A percentile compares a stretch with the other conserved stretches of the same genome.
Conservation (phyloP, 2,113 vertebrate genomes). For the Neomonachus schauinslandi region DNA sequence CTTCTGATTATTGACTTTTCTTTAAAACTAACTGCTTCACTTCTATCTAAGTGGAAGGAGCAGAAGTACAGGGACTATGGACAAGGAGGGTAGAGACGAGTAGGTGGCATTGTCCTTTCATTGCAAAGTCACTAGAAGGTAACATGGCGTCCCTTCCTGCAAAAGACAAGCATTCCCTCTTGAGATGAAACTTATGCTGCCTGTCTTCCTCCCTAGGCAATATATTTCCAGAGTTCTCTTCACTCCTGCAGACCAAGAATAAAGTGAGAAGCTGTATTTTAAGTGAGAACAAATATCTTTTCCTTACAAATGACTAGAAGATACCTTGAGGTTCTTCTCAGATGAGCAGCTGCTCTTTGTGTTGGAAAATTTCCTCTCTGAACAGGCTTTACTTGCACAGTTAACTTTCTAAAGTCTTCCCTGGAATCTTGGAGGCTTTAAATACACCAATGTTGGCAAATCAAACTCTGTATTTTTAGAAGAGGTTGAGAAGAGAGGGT, state of each 20-base stretch:
- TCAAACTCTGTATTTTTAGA: conserved; percentile 86
- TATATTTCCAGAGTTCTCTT: conserved; percentile 35
- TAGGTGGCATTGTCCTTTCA: background rate
- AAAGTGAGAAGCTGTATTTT: conserved; percentile 57
- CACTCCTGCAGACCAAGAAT: conserved; percentile 2
- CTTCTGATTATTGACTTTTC: background rate
- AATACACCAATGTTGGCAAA: conserved; percentile 86
- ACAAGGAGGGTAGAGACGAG: background rate
- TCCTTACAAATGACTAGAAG: conserved; percentile 69
- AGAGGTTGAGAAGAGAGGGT: conserved; percentile 84
- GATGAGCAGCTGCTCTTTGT: conserved; percentile 74
- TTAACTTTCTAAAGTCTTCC: conserved; percentile 86
- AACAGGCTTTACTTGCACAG: conserved; percentile 73
- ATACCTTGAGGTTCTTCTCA: conserved; percentile 69
- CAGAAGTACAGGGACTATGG: fast-evolving
- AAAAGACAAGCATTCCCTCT: background rate
- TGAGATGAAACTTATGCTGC: background rate
- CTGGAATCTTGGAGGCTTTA: conserved; percentile 86
- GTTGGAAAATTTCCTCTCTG: conserved; percentile 80
- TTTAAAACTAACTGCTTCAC: background rate
- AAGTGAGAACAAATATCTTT: conserved; percentile 72
- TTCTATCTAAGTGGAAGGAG: background rate
- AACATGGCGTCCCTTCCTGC: background rate
- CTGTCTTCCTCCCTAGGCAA: background rate
- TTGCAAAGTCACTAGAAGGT: background rate